These are phyloP conservation scores for Parasteatoda tepidariorum DNA, from an alignment of 1,140 invertebrate species.

Conservation along the genomic window DNA sequence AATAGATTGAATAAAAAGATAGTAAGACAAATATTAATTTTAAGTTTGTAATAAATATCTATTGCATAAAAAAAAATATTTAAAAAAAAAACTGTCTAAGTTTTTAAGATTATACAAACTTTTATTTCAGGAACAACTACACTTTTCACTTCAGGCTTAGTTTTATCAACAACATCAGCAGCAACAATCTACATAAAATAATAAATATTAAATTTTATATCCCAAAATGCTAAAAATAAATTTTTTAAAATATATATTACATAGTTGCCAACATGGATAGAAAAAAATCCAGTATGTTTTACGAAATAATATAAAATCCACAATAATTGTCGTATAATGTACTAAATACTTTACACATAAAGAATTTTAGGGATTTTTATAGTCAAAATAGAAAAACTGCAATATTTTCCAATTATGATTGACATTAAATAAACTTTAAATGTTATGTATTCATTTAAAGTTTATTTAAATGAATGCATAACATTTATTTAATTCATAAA, in stretches of 20 bases:
- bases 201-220: neutral
- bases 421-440: no score
- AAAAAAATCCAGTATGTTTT: no score
- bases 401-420: no score
- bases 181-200: slow-evolving; percentile 3
- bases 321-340: no score
- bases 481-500: no score
- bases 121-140: neutral
- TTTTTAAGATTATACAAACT: neutral
- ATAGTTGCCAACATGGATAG: neutral
- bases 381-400: no score
- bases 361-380: no score
- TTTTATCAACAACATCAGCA: slow-evolving; percentile 29
- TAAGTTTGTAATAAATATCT: neutral
- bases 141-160: neutral
- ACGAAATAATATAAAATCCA: no score
- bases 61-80: neutral
- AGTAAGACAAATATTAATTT: neutral
- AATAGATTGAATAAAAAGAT: neutral
- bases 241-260: neutral
- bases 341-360: no score
- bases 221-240: no score
- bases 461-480: no score
- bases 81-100: neutral
- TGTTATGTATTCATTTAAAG: no score